Evolutionary conservation across 2,888 invertebrate species (phyloP).

Genomic region (Camponotus fellah): DNA sequence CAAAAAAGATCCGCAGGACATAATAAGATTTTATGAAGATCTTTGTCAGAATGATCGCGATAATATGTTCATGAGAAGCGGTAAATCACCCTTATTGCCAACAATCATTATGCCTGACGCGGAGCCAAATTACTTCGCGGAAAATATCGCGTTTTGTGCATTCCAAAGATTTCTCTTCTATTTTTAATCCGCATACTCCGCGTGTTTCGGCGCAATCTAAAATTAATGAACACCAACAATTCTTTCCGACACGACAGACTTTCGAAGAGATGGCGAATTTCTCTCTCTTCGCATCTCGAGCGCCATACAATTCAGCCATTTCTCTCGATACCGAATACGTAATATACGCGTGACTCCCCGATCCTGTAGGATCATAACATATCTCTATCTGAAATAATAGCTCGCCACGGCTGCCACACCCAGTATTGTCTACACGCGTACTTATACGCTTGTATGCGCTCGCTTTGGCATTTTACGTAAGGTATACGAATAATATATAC

Average conservation of each 20-base stretch:
- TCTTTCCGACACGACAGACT: neutral
- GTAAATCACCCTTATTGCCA: conserved; percentile 4
- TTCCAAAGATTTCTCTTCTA: neutral
- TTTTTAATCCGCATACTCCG: neutral
- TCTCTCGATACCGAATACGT: conserved; percentile 17
- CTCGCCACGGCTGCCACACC: conserved; percentile 78
- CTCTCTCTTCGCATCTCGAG: neutral
- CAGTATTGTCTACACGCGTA: conserved; percentile 80
- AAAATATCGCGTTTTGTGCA: neutral
- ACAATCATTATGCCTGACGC: neutral
- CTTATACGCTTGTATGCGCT: conserved; percentile 72
- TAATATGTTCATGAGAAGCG: neutral
- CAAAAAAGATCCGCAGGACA: neutral
- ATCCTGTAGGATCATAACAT: conserved; percentile 51
- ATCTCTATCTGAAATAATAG: conserved; percentile 71
- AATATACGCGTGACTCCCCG: conserved; percentile 25
- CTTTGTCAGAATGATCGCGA: neutral
- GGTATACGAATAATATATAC: conserved; percentile 72
- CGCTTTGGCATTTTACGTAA: conserved; percentile 78
- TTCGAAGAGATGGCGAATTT: neutral
- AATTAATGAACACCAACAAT: neutral
- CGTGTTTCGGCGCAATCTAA: neutral
- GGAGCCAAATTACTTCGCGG: neutral
- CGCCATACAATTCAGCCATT: neutral
- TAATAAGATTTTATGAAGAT: neutral